A percentile compares a stretch with the other conserved stretches of the same genome.
phyloP scores from a whole-genome alignment of 1,140 invertebrate species.

The Bombus confusus region DNA sequence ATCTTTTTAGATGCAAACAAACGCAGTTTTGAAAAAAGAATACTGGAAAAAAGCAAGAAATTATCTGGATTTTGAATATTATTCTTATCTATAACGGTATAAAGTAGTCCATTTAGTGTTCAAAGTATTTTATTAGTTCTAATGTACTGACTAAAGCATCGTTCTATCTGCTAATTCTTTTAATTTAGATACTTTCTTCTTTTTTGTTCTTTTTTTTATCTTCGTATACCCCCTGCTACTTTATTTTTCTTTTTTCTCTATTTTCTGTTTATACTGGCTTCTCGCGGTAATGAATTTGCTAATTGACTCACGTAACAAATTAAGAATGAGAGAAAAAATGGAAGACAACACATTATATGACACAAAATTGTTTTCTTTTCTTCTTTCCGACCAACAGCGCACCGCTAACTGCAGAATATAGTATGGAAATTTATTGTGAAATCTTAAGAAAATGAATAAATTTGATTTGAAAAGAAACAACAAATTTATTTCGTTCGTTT shows the following conservation, averaged over 20 bases:
- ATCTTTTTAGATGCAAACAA: slow-evolving; percentile 3
- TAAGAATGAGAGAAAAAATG: slow-evolving; percentile 43
- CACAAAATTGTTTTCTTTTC: slow-evolving; percentile 69
- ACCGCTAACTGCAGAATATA: slow-evolving; percentile 74
- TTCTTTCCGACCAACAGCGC: slow-evolving; percentile 73
- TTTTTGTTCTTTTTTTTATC: slow-evolving; percentile 38
- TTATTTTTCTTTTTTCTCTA: slow-evolving; percentile 31
- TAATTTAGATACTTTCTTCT: slow-evolving; percentile 45
- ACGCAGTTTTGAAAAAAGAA: neutral
- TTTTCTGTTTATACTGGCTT: slow-evolving; percentile 55
- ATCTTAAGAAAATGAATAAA: slow-evolving; percentile 73
- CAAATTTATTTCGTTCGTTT: neutral
- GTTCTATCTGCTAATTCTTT: slow-evolving; percentile 43
- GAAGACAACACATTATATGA: slow-evolving; percentile 54
- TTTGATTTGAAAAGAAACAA: slow-evolving; percentile 67
- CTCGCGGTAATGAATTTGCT: slow-evolving; percentile 54
- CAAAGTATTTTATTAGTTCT: slow-evolving; percentile 59
- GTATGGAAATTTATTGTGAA: slow-evolving; percentile 73
- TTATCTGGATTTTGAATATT: neutral
- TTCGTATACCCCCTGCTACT: slow-evolving; percentile 33
- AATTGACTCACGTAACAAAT: slow-evolving; percentile 44
- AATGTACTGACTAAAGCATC: slow-evolving; percentile 45
- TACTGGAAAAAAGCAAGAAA: neutral
- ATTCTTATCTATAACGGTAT: slow-evolving; percentile 7
- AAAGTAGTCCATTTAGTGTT: slow-evolving; percentile 48